These are phyloP conservation scores for Dynastes grantii DNA, from an alignment of 2,888 invertebrate species.

Conservation along the genomic window DNA sequence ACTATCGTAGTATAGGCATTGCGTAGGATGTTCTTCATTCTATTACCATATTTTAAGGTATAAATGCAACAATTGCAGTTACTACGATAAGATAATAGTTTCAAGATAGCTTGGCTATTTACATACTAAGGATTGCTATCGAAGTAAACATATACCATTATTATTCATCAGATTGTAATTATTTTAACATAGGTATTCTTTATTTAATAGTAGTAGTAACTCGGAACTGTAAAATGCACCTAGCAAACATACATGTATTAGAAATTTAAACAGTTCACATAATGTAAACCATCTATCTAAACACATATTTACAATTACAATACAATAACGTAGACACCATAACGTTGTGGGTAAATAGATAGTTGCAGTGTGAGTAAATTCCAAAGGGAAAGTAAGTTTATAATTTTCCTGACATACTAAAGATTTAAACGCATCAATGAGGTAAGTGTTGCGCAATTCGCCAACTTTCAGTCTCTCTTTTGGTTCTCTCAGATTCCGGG, in stretches of 20 bases:
- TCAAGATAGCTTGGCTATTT: no score
- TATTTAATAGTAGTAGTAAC: no score
- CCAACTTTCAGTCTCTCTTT: slow-evolving; percentile 61
- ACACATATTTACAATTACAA: not conserved
- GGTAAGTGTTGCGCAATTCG: slow-evolving; percentile 66
- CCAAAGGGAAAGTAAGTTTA: slow-evolving; percentile 60
- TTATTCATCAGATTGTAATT: no score
- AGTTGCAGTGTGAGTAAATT: slow-evolving; percentile 31
- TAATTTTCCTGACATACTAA: slow-evolving; percentile 61
- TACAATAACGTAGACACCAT: not conserved
- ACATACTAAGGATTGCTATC: no score
- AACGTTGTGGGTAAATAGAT: slow-evolving; percentile 37
- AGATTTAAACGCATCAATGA: slow-evolving; percentile 65
- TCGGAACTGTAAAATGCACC: slow-evolving; percentile 1
- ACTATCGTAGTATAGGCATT: no score
- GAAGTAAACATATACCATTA: no score
- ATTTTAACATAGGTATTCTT: no score
- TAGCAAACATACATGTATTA: slow-evolving; percentile 1
- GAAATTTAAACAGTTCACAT: slow-evolving; percentile 21
- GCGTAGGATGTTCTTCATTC: no score
- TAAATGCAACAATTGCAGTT: no score
- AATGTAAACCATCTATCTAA: slow-evolving; percentile 2
- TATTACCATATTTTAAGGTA: no score
- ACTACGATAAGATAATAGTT: no score
- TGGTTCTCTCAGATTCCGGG: slow-evolving; percentile 49